These are phyloP conservation scores for Crocuta crocuta DNA, from an alignment of 2,113 vertebrate species.

Conservation along the genomic window DNA sequence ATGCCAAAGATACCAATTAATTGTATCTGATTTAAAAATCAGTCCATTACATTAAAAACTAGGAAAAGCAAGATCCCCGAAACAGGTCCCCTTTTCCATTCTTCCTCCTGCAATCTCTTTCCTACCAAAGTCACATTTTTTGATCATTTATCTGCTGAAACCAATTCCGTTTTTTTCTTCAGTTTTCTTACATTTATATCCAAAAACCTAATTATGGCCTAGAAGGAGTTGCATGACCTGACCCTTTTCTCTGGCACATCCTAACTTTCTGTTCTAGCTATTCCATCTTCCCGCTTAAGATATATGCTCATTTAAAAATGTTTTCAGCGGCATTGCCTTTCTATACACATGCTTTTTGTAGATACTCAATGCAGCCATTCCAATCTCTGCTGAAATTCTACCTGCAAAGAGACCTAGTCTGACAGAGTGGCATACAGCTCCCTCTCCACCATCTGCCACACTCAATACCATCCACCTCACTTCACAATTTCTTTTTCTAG, in stretches of 20 bases:
- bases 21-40: not conserved
- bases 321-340: not conserved
- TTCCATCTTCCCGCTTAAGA: not conserved
- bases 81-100: not conserved
- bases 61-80: not conserved
- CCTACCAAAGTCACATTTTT: not conserved
- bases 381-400: not conserved
- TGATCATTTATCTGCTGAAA: not conserved
- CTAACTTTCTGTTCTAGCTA: not conserved
- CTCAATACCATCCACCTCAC: not conserved
- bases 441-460: too few species aligned
- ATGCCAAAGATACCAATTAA: not conserved
- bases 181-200: not conserved
- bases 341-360: not conserved
- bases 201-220: not conserved
- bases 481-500: not conserved
- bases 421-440: not conserved
- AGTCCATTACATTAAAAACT: not conserved
- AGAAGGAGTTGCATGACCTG: not conserved
- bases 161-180: not conserved
- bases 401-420: not conserved
- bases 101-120: not conserved
- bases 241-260: not conserved
- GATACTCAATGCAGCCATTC: accelerated
- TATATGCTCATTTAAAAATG: not conserved